A percentile compares a stretch with the other conserved stretches of the same genome.
phyloP scores from a whole-genome alignment of 2,888 invertebrate species.

The Catocala fraxini region DNA sequence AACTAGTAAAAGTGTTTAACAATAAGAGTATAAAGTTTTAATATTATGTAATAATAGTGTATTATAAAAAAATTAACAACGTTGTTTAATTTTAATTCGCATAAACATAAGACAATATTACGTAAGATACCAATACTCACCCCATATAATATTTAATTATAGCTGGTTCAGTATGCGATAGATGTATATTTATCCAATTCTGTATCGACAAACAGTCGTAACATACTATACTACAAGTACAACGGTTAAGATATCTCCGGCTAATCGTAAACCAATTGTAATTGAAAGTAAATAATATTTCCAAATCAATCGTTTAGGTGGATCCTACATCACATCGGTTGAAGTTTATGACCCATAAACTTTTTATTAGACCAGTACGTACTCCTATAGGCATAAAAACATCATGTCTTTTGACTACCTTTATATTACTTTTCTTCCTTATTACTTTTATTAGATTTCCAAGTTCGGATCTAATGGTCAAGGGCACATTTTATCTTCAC shows the following conservation, averaged over 20 bases:
- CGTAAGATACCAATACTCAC: too few species aligned
- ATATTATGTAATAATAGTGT: too few species aligned
- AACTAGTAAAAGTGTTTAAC: too few species aligned
- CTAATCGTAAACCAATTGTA: conserved; percentile 68
- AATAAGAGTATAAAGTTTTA: too few species aligned
- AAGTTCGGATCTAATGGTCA: conserved; percentile 5
- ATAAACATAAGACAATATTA: too few species aligned
- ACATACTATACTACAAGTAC: too few species aligned
- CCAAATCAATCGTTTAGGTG: conserved; percentile 51
- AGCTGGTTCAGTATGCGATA: too few species aligned
- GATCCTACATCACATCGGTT: conserved; percentile 33
- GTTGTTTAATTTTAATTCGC: too few species aligned
- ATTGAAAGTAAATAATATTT: conserved; percentile 66
- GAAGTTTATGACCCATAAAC: conserved; percentile 43
- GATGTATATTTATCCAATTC: too few species aligned
- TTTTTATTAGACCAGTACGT: conserved; percentile 40
- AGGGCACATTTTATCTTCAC: not conserved
- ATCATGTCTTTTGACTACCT: conserved; percentile 12
- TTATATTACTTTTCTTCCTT: conserved; percentile 18
- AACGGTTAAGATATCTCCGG: conserved; percentile 18
- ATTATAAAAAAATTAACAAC: too few species aligned
- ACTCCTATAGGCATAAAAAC: conserved; percentile 20
- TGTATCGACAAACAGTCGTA: too few species aligned
- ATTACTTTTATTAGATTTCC: conserved; percentile 14
- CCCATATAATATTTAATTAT: too few species aligned